These are phyloP conservation scores for Sinonovacula constricta DNA, from an alignment of 1,140 invertebrate species.

Conservation along the genomic window DNA sequence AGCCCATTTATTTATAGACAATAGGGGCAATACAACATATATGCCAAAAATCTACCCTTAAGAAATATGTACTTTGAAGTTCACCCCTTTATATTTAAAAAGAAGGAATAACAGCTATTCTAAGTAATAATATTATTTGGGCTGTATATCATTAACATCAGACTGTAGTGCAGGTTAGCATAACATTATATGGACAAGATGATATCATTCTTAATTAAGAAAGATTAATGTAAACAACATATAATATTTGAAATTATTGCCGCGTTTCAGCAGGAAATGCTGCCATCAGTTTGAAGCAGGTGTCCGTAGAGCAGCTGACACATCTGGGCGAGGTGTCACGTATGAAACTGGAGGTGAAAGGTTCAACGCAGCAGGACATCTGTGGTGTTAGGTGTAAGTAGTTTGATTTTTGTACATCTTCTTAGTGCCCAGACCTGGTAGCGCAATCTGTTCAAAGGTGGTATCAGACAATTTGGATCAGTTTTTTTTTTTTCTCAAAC, in stretches of 20 bases:
- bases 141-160: neutral
- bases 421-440: neutral
- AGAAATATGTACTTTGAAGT: too few species aligned
- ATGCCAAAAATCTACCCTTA: too few species aligned
- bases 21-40: too few species aligned
- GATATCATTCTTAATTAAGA: neutral
- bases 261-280: constrained; percentile 26
- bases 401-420: neutral
- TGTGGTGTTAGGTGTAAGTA: constrained; percentile 1
- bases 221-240: too few species aligned
- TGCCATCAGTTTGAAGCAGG: constrained; percentile 31
- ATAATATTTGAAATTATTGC: too few species aligned
- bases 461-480: neutral
- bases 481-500: neutral
- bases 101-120: neutral
- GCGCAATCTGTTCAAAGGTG: neutral
- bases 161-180: neutral
- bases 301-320: constrained; percentile 44
- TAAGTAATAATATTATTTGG: neutral
- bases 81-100: neutral
- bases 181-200: neutral
- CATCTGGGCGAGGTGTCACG: constrained; percentile 28
- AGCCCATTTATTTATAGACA: too few species aligned
- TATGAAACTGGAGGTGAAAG: constrained; percentile 32
- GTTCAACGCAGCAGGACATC: too few species aligned